Percentiles rank a stretch among this genome's conserved stretches.
Evolutionary conservation across 2,888 invertebrate species (phyloP).

Genomic region (Cantharis lateralis): DNA sequence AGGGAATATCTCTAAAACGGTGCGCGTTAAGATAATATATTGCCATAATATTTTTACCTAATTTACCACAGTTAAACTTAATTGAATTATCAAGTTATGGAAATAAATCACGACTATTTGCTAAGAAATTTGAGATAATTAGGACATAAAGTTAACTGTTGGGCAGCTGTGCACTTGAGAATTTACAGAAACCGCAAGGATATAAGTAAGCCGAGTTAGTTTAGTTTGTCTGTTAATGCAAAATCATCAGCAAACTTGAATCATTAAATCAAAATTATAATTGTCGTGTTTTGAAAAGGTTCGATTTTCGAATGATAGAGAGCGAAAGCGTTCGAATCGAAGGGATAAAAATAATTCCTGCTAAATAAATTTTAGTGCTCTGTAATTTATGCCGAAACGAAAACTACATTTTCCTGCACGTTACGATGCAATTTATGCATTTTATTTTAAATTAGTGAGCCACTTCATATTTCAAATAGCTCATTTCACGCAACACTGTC

Average conservation of each 20-base stretch:
- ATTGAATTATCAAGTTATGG: conserved; percentile 1
- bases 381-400: neutral
- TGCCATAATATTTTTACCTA: neutral
- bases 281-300: neutral
- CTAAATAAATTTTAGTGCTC: neutral
- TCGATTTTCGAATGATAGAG: neutral
- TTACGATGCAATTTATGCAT: neutral
- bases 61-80: neutral
- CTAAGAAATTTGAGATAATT: conserved; percentile 4
- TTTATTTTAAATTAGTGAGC: neutral
- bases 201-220: conserved; percentile 12
- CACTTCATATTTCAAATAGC: neutral
- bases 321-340: neutral
- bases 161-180: conserved; percentile 18
- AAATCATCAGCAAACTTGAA: conserved; percentile 9
- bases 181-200: conserved; percentile 20
- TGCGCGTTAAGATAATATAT: neutral
- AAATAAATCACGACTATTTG: neutral
- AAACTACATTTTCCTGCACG: neutral
- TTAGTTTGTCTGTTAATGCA: conserved; percentile 4
- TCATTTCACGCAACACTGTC: neutral
- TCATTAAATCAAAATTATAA: conserved; percentile 8
- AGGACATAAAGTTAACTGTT: conserved; percentile 13
- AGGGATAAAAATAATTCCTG: neutral
- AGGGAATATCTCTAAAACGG: neutral